Conservation (phyloP, 2,797 vertebrate species). For the Alca torda region DNA sequence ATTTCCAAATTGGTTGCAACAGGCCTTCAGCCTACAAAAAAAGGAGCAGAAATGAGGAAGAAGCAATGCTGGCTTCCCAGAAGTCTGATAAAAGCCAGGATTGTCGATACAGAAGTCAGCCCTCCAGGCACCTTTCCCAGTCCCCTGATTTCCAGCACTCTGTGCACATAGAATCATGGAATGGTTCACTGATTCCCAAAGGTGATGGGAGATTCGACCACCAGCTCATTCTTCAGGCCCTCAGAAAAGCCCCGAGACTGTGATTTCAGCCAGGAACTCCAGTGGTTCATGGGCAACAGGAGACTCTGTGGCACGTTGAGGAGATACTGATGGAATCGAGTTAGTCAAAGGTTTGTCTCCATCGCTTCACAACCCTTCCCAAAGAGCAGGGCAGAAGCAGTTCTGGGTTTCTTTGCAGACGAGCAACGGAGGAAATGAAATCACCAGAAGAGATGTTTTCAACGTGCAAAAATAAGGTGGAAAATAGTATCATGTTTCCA, state of each 20-base stretch:
- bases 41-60: background rate
- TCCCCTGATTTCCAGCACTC: background rate
- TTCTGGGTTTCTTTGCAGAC: background rate
- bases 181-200: background rate
- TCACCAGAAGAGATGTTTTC: background rate
- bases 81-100: background rate
- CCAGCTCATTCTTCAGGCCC: background rate
- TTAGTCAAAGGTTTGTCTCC: background rate
- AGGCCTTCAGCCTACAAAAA: background rate
- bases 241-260: rapidly evolving
- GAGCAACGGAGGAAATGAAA: background rate
- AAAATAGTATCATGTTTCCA: background rate
- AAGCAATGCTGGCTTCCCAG: background rate
- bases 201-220: background rate
- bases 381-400: background rate
- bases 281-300: rapidly evolving
- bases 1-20: background rate
- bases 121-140: background rate
- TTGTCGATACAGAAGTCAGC: background rate
- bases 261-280: background rate
- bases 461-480: background rate
- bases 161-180: background rate
- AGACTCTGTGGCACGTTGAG: rapidly evolving
- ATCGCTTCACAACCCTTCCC: background rate
- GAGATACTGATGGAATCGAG: background rate